Evolutionary conservation across 2,888 invertebrate genomes (phyloP), one percentile per base, ranked within the genome.

Genomic region (Nipponacmea schrenckii): DNA sequence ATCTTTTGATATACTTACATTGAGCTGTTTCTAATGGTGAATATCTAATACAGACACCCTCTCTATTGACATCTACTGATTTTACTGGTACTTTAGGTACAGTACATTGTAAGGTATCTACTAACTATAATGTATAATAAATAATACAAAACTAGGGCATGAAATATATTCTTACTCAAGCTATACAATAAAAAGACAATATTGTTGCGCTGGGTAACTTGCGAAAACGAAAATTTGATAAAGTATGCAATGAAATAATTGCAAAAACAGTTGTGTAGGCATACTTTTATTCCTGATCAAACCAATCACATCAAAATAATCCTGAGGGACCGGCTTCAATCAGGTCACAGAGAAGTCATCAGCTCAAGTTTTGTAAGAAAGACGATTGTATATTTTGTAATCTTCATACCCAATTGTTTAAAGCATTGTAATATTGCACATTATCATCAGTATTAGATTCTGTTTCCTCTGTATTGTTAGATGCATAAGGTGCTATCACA

Each of bases 31-130:
- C 96, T 24, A 97, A 91, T 0, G 96, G 96, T 81, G 95, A 95
- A 89, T 95, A 96, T 56, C 96, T 91, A 15, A 95, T 91, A 8
- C 94, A 95, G 0, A 96, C 92, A 14, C 96, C 96, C 80, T 94
- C 92, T 4, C 92, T 91, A 83, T 95, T 95, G 50, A 96, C 92
- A 82, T 96, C 96, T 83, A 95, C 94, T 4, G 95, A 93, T 85
- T 95, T 95, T 80, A 97, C 92, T 76, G 93, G 94, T 69, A 96
- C 93, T 91, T 93, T 89, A 26, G 95, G 94, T 72, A 94, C 93
- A 81, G 96, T 96, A 72, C 95, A 91, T 85, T 95, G 95, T 70
- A 97, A 89, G 65, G 96, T 95, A 88, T 97, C 97, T 5, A 95
- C 95, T 31, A 97, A 90, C 97, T 91, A 78, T 1, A 78, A 75